phyloP scores from a whole-genome alignment of 2,797 vertebrate genomes.

The Streptopelia turtur region DNA sequence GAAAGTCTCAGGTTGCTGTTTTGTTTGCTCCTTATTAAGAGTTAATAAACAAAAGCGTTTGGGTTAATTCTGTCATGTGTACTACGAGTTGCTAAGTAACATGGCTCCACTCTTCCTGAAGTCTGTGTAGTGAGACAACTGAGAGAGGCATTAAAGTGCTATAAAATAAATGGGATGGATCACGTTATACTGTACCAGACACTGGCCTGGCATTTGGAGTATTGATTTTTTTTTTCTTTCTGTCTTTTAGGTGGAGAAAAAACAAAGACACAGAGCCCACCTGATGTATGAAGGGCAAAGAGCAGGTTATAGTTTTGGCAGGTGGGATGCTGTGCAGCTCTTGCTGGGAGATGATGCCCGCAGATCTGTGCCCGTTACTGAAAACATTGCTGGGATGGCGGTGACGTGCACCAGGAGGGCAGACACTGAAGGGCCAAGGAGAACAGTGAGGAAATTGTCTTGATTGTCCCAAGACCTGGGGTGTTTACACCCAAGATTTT shows the following conservation, averaged over 20 bases:
- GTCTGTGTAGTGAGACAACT: constrained; percentile 53
- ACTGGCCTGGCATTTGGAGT: neutral
- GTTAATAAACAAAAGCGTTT: constrained; percentile 71
- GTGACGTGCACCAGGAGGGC: neutral
- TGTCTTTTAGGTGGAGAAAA: neutral
- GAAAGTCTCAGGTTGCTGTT: constrained; percentile 52
- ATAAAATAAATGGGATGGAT: constrained; percentile 58
- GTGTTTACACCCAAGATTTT: neutral
- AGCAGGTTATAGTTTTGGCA: neutral
- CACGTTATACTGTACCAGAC: neutral
- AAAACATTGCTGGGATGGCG: neutral
- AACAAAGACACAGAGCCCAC: neutral
- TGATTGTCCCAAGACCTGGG: neutral
- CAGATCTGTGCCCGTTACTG: neutral
- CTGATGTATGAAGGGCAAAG: neutral
- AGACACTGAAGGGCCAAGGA: neutral
- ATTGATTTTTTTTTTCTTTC: neutral
- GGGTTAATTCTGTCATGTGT: constrained; percentile 74
- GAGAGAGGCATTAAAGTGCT: constrained; percentile 36
- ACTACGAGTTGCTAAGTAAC: constrained; percentile 73
- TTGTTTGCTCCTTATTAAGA: constrained; percentile 61
- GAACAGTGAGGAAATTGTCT: neutral
- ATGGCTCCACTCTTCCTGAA: constrained; percentile 64
- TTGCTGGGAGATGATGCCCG: neutral
- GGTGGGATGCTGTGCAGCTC: neutral